Base-by-base conservation (phyloP, 2,797 vertebrate species). In the Sebastes taczanowskii region DNA sequence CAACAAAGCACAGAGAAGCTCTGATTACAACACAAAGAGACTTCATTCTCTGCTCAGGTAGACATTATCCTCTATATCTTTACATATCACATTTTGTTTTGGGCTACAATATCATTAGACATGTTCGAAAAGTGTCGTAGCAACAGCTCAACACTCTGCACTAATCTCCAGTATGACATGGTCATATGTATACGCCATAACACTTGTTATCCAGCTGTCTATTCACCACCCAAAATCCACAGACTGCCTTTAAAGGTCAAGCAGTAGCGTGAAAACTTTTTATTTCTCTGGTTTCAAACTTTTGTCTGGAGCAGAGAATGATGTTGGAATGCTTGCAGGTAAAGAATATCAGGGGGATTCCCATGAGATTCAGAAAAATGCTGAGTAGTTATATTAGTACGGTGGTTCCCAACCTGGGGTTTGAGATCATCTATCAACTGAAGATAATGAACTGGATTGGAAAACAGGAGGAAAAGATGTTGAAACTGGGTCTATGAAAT, bases 331-430 rank as follows among this genome's bases (percentile, higher is more conserved):
- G 49, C 49, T 52, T 52, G 8, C 49, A 52, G 61, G 66, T 74
- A 35, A 67, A 35, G 56, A 59, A 65, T 46, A 64, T 49, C n/a
- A 32, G 55, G 59, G 38, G 38, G 62, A 34, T 60, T 49, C 56
- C 65, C 56, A 53, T 27, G 30, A 52, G n/a, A 77, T 70, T 63
- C 14, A 67, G 34, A 65, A 62, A 77, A 34, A 73, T 52, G 11
- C 30, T 46, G 71, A 61, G 18, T 23, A 14, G 27, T 35, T 22
- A 4, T 62, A 22, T 27, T 10, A n/a, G 16, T 29, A 22, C 32
- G n/a, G 55, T 7, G 55, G 6, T 58, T 61, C 23, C 23, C 30
- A 53, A 34, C 16, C 5, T 74, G 65, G 16, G 3, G 49, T 53
- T 70, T 70, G 23, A 55, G 30, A 70, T 16, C 66, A 11, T 29